Conservation (phyloP, 2,797 vertebrate genomes). For the Protosalanx chinensis region DNA sequence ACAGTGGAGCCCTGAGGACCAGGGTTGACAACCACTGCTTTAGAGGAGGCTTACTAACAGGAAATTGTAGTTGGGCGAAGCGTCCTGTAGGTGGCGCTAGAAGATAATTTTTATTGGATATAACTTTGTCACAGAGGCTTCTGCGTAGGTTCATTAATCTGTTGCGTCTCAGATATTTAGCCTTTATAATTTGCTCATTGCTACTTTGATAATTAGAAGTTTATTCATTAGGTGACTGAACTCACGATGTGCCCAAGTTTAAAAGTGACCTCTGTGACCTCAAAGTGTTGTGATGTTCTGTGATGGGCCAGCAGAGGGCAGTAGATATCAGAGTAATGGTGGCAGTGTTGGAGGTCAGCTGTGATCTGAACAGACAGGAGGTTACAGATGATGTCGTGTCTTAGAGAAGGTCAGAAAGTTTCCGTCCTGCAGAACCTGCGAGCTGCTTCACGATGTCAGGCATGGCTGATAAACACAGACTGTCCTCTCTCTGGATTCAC, state of each 20-base stretch:
- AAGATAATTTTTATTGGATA: background rate
- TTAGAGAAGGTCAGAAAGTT: background rate
- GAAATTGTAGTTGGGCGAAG: no score
- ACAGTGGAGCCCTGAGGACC: no score
- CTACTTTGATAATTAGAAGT: background rate
- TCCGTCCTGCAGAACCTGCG: no score
- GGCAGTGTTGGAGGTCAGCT: background rate
- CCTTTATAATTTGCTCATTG: background rate
- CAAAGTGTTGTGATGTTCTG: background rate
- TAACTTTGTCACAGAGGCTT: background rate
- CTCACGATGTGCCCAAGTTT: background rate
- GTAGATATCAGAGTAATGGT: background rate
- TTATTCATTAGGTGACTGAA: background rate
- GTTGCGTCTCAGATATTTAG: background rate
- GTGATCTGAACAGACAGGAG: background rate
- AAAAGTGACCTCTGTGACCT: background rate
- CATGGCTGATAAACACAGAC: background rate
- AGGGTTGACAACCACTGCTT: no score
- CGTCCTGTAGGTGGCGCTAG: constrained; percentile 4
- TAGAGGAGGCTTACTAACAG: no score
- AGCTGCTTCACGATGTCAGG: background rate
- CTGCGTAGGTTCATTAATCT: no score
- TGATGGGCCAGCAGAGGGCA: background rate
- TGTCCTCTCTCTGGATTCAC: background rate
- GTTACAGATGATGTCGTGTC: background rate